Base-by-base conservation (phyloP, 2,888 invertebrate genomes). In the Coelopa pilipes region DNA sequence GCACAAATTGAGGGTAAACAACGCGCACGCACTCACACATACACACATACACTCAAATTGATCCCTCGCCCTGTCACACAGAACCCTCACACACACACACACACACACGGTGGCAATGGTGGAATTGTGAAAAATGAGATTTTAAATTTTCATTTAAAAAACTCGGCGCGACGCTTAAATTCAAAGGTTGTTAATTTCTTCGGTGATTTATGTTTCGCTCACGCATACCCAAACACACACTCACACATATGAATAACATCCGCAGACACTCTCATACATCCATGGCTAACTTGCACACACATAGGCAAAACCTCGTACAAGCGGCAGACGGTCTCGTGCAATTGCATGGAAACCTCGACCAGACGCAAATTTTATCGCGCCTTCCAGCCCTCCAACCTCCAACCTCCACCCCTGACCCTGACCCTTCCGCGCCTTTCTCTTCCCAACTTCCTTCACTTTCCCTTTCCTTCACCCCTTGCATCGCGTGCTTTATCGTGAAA, bases 181-280 rank as follows among this genome's bases (percentile, higher is more conserved):
- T 75, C 78, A 79, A 80, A 82, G 80, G 74, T 78, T 80, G 74
- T 79, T 78, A 80, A 80, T 80, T 82, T 80, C 80, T 76, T 74
- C 79, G 72, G 77, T 79, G 47, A 55, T 63, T 69, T 69, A 69
- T 69, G 69, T 45, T n/a, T n/a, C n/a, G n/a, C 17, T 12, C n/a
- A 2, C 45, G 10, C 53, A 53, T 53, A 53, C 4, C 19, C n/a
- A 66, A 1, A 11, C 46, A 34, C 34, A 34, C 34, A 4, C 34
- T 4, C 34, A 34, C 34, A 34, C 34, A 4, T 34, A 7, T 34
- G 7, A 7, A 34, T 34, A 34, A 34, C 34, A 34, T 34, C 7
- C 7, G 34, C 34, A 34, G 4, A 34, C 34, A 34, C 34, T 34
- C 17, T n/a, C 53, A 11, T 13, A 10, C 53, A 53, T 53, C 13